A percentile compares a stretch with the other conserved stretches of the same genome.
Conservation (phyloP, 2,797 vertebrate genomes). For the Myioborus melanocephalus region DNA sequence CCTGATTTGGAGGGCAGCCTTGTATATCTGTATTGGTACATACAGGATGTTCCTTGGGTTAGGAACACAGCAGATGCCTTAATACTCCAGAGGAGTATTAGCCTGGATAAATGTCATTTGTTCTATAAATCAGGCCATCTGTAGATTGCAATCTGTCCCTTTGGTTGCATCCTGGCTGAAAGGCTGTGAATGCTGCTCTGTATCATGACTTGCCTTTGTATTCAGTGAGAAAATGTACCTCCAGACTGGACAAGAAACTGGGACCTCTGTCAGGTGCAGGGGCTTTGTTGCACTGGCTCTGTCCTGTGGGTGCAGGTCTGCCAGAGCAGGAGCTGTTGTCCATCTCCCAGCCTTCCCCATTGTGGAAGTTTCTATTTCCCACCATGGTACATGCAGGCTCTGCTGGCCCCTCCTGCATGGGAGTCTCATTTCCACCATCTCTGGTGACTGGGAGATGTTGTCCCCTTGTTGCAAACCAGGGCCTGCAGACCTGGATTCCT, state of each 20-base stretch:
- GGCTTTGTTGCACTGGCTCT: fast-evolving
- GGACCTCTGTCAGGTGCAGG: background rate
- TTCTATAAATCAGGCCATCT: background rate
- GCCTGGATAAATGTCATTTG: background rate
- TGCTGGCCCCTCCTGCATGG: background rate
- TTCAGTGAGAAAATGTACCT: background rate
- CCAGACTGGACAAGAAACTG: background rate
- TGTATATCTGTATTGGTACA: background rate
- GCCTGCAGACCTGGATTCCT: background rate
- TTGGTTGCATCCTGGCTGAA: background rate
- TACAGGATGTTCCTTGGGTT: background rate
- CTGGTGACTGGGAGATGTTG: background rate
- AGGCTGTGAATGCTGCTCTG: background rate
- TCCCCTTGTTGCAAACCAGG: background rate
- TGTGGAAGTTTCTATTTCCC: fast-evolving
- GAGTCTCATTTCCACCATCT: background rate
- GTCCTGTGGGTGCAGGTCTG: background rate
- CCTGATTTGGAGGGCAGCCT: background rate
- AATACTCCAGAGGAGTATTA: background rate
- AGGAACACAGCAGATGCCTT: background rate
- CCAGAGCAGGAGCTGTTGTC: background rate
- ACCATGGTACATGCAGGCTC: fast-evolving
- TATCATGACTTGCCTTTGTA: background rate
- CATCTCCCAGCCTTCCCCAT: background rate
- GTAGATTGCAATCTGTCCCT: background rate